Conservation (phyloP, 2,888 invertebrate species). For the Drosophila bunnanda region DNA sequence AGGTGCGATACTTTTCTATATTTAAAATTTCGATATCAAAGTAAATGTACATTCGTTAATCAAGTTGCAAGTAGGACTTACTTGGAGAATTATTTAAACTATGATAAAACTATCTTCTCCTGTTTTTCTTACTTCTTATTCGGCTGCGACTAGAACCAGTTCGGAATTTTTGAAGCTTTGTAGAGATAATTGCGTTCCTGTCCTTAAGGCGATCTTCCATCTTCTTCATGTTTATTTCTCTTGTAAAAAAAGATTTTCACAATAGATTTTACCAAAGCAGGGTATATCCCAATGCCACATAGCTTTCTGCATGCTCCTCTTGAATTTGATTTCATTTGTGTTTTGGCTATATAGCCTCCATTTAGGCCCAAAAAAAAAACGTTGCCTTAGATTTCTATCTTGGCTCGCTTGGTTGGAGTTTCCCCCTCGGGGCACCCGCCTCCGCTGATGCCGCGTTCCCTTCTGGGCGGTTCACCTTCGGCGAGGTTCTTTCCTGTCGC, state of each 20-base stretch:
- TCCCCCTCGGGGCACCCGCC: constrained; percentile 8
- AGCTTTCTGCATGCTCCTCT: neutral
- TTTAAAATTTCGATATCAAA: no score
- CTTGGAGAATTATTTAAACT: neutral
- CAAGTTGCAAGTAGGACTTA: neutral
- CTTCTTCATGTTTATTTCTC: neutral
- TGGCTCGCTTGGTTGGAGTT: constrained; percentile 74
- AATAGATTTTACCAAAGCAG: neutral
- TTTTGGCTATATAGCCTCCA: constrained; percentile 38
- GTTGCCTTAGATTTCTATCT: constrained; percentile 51
- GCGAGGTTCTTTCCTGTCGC: constrained; percentile 31
- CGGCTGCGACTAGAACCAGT: neutral
- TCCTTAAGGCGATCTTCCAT: neutral
- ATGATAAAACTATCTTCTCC: neutral
- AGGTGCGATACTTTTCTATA: no score
- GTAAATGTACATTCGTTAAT: no score
- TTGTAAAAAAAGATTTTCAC: no score
- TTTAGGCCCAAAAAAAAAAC: constrained; percentile 23
- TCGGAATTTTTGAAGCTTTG: neutral
- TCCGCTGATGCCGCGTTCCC: neutral
- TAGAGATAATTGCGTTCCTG: no score
- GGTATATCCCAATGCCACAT: neutral
- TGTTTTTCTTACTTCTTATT: no score
- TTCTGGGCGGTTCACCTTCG: constrained; percentile 58
- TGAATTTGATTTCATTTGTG: constrained; percentile 41